Evolutionary conservation across 2,888 invertebrate genomes (phyloP).

Genomic region (Spodoptera littoralis): DNA sequence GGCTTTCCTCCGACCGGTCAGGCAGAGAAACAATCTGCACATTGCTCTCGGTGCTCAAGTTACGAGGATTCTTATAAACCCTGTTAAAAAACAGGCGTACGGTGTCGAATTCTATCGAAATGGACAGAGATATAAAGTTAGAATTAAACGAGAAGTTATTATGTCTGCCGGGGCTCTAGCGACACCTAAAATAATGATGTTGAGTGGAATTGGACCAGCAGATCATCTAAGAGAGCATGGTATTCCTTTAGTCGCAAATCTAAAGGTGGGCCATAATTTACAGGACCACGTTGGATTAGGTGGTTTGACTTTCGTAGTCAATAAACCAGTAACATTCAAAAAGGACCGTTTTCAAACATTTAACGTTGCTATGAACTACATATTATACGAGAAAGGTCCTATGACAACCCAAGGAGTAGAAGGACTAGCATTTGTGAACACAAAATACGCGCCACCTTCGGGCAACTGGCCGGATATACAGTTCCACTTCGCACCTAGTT

Average conservation of each 20-base stretch:
- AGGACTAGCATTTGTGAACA: conserved; percentile 95
- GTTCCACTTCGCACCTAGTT: conserved; percentile 95
- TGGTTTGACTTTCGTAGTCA: conserved; percentile 94
- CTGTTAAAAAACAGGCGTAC: conserved; percentile 91
- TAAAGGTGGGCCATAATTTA: conserved; percentile 94
- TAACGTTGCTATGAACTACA: conserved; percentile 94
- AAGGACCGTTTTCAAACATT: conserved; percentile 93
- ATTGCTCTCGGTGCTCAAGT: conserved; percentile 94
- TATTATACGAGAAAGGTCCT: conserved; percentile 94
- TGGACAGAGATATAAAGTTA: conserved; percentile 90
- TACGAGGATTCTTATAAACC: conserved; percentile 91
- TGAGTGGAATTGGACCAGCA: conserved; percentile 95
- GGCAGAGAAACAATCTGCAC: conserved; percentile 93
- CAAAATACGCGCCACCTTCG: conserved; percentile 94
- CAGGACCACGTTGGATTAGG: conserved; percentile 97
- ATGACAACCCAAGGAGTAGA: conserved; percentile 96
- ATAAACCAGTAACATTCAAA: conserved; percentile 94
- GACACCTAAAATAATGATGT: conserved; percentile 96
- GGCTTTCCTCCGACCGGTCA: conserved; percentile 94
- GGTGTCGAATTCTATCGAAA: conserved; percentile 93
- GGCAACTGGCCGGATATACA: conserved; percentile 95
- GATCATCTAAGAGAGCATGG: conserved; percentile 92
- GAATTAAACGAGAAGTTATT: conserved; percentile 94
- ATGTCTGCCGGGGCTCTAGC: conserved; percentile 96
- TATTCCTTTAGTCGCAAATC: conserved; percentile 92